phyloP scores from a whole-genome alignment of 2,797 vertebrate species.

The Clamator glandarius region DNA sequence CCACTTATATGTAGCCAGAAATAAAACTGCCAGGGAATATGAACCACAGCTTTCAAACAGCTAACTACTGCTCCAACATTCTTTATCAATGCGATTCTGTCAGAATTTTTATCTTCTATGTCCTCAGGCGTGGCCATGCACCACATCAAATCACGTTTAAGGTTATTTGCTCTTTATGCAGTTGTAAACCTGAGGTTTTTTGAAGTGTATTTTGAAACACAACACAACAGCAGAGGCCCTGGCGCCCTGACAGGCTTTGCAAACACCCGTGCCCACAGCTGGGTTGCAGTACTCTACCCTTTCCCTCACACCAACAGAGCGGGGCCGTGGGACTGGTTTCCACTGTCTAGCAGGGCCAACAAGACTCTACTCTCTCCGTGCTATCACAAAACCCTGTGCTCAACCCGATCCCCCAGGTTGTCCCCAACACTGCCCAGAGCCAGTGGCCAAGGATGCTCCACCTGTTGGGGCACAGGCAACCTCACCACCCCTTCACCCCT shows the following conservation, averaged over 20 bases:
- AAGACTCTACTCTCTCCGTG: accelerated
- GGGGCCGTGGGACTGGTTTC: accelerated
- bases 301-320: accelerated
- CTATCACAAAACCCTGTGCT: accelerated
- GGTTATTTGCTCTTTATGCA: not conserved
- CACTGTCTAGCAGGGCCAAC: accelerated
- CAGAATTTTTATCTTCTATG: not conserved
- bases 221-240: accelerated
- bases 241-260: not conserved
- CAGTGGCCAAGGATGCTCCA: accelerated
- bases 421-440: not conserved
- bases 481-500: no score
- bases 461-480: not conserved
- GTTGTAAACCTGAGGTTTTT: accelerated
- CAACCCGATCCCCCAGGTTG: not conserved
- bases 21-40: accelerated
- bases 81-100: accelerated
- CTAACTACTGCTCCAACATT: not conserved
- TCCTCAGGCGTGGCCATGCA: not conserved
- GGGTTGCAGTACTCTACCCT: accelerated
- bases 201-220: accelerated
- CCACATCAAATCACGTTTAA: accelerated
- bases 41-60: not conserved
- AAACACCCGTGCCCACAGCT: accelerated
- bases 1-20: not conserved